phyloP scores from a whole-genome alignment of 2,113 vertebrate genomes.

The Spheniscus mendiculus region DNA sequence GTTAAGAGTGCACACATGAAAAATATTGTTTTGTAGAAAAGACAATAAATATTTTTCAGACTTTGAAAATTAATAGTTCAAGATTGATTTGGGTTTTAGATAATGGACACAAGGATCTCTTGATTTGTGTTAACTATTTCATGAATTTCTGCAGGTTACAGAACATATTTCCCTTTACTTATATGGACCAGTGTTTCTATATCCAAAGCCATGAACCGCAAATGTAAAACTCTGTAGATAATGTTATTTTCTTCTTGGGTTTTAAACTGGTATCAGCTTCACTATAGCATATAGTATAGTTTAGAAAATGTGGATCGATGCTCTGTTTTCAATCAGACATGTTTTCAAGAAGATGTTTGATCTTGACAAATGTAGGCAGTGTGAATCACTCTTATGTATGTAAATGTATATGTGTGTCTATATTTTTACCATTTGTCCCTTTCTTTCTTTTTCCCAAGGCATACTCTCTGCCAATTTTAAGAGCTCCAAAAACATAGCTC shows the following conservation, averaged over 20 bases:
- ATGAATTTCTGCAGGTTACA: neutral
- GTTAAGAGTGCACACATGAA: neutral
- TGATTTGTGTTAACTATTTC: neutral
- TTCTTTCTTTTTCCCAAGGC: conserved; percentile 2
- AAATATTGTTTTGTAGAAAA: neutral
- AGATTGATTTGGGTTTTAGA: neutral
- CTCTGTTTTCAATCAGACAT: conserved; percentile 10
- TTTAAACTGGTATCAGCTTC: neutral
- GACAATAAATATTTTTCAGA: neutral
- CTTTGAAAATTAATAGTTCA: neutral
- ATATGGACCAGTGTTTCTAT: neutral
- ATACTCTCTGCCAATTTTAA: conserved; percentile 17
- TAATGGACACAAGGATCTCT: neutral
- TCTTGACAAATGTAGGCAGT: conserved; percentile 51
- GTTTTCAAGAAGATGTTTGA: conserved; percentile 1
- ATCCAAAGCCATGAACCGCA: neutral
- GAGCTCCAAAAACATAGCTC: neutral
- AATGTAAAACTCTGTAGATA: neutral
- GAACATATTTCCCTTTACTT: neutral
- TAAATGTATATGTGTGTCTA: conserved; percentile 11
- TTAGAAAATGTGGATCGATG: neutral
- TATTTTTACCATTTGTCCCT: conserved; percentile 52
- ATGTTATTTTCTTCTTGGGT: neutral
- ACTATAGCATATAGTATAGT: neutral
- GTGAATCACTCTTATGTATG: conserved; percentile 43